Evolutionary conservation across 2,888 invertebrate species (phyloP), one percentile per base, ranked within the genome.

Genomic region (Celastrina argiolus): DNA sequence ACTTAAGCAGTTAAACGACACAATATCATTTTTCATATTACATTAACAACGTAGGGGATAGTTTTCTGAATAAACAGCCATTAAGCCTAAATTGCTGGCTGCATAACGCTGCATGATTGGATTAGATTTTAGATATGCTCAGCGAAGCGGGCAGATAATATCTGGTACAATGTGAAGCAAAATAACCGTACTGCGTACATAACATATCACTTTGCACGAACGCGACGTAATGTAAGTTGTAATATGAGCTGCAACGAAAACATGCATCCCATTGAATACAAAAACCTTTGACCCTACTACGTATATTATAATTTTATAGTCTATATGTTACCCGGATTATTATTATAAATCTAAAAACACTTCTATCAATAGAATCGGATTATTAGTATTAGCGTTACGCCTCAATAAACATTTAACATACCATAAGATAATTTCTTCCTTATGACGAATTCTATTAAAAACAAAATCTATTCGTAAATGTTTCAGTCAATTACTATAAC

Each of bases 51-150:
- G 22, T 22, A 12, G 51, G 22, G 22, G 22, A 51, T 16, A 5
- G 22, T 26, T 12, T 51, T 51, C 26, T 18, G 18, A 41, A 42
- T 42, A 16, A 8, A 8, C 10, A 51, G 14, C 22, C 22, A 51
- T 51, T 22, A 10, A 51, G 51, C 51, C 18, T 10, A 45, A 22
- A 51, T 45, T 51, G 22, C 22, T 8, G 12, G 26, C 51, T 22
- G 12, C 14, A 51, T 51, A 51, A 26, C 12, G 51, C 22, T 12
- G 22, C 51, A 51, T 51, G 51, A 51, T 51, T 51, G 51, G 51
- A 51, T 51, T 51, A 51, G 51, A 51, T 51, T 26, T 22, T 51
- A 51, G 51, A 51, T 22, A 51, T 51, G 51, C 51, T 51, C 51
- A 51, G 51, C 51, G 51, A 22, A 51, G 12, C 51, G 51, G 45